These are phyloP conservation scores for Myocastor coypus DNA, from an alignment of 2,113 vertebrate genomes.

Conservation along the genomic window DNA sequence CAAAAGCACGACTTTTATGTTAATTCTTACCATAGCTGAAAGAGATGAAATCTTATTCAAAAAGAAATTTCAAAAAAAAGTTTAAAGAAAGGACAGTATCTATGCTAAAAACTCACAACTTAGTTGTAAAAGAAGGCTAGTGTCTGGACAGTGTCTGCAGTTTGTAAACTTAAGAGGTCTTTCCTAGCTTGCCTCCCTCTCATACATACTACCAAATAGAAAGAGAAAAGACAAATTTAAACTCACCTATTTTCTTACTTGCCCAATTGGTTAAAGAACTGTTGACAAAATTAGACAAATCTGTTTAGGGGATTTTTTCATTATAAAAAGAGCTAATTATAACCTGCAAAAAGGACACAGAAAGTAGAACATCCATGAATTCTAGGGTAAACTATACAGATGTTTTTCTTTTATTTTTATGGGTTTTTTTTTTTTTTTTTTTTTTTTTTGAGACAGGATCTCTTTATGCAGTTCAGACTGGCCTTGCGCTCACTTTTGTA, in stretches of 20 bases:
- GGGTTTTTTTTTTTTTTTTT: background rate
- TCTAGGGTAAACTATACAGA: constrained; percentile 6
- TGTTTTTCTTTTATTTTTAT: background rate
- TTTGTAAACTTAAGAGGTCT: background rate
- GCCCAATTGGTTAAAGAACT: background rate
- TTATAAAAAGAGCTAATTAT: constrained; percentile 34
- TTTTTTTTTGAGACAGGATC: too few relatives aligned
- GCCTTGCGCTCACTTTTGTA: too few relatives aligned
- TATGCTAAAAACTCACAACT: background rate
- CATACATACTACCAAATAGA: background rate
- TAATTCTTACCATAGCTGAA: constrained; percentile 26
- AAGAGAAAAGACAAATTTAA: background rate
- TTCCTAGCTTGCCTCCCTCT: background rate
- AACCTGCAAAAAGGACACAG: background rate
- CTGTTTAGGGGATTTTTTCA: background rate
- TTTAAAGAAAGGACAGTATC: background rate
- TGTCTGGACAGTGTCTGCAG: background rate
- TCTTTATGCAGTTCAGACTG: too few relatives aligned
- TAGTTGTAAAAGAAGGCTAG: background rate
- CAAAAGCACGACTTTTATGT: constrained; percentile 54
- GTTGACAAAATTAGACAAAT: constrained; percentile 33
- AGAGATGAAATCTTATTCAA: constrained; percentile 25
- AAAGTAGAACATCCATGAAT: background rate
- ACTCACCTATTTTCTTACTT: constrained; percentile 17
- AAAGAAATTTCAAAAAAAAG: constrained; percentile 8